A percentile compares a stretch with the other conserved stretches of the same genome.
Evolutionary conservation across 2,888 invertebrate genomes (phyloP).

Genomic region (Leptopilina syphax): DNA sequence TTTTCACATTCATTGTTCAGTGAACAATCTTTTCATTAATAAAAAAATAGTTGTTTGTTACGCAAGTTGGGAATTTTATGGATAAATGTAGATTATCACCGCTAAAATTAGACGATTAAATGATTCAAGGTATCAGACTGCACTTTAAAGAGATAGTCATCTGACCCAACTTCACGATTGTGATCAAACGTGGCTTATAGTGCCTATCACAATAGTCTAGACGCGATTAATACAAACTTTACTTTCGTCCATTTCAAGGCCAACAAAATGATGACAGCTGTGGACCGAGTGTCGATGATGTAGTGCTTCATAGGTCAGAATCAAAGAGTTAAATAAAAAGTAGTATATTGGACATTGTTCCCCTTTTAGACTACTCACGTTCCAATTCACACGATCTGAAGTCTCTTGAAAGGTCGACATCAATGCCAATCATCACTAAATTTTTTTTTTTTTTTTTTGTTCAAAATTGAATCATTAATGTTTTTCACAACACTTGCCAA

Average conservation of each 20-base stretch:
- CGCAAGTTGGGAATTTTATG: too few relatives aligned
- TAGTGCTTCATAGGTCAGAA: constrained; percentile 7
- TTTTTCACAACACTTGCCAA: not conserved
- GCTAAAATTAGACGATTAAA: not conserved
- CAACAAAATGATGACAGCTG: constrained; percentile 19
- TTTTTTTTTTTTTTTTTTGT: not conserved
- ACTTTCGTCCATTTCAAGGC: constrained; percentile 18
- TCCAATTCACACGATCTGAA: constrained; percentile 16
- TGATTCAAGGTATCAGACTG: not conserved
- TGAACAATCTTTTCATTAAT: not conserved
- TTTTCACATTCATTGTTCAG: not conserved
- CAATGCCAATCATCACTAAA: not conserved
- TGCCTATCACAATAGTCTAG: constrained; percentile 19
- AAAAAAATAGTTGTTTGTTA: too few relatives aligned
- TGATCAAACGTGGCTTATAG: constrained; percentile 10
- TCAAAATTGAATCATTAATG: not conserved
- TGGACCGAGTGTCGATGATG: constrained; percentile 21
- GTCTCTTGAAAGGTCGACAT: not conserved
- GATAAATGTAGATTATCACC: not conserved
- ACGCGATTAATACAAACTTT: constrained; percentile 18
- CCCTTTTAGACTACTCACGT: not conserved
- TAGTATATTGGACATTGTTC: not conserved
- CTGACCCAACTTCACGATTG: constrained; percentile 5
- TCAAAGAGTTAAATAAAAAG: constrained; percentile 22
- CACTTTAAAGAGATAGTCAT: constrained; percentile 16